Percentiles rank a stretch among this genome's conserved stretches.
phyloP scores from a whole-genome alignment of 2,888 invertebrate genomes.

The Eupsilia transversa region DNA sequence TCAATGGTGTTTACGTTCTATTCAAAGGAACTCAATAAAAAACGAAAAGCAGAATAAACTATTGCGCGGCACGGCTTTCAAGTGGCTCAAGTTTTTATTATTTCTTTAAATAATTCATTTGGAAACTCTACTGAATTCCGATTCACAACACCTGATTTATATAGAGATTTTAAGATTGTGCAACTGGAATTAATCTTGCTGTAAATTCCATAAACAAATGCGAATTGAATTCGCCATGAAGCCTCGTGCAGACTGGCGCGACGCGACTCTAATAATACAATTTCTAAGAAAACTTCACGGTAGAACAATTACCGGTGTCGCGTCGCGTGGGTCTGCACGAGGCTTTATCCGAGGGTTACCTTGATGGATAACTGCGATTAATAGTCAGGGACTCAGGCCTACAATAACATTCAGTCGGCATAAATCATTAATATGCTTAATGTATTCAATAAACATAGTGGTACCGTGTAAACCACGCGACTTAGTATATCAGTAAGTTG shows the following conservation, averaged over 20 bases:
- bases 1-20: constrained; percentile 38
- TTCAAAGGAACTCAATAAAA: constrained; percentile 32
- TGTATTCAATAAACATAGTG: constrained; percentile 72
- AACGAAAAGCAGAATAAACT: constrained; percentile 21
- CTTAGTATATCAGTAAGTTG: constrained; percentile 30
- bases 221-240: constrained; percentile 27
- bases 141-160: constrained; percentile 12
- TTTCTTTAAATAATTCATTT: constrained; percentile 13
- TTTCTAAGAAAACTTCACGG: no score
- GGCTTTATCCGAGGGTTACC: constrained; percentile 46
- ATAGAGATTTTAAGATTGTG: constrained; percentile 28
- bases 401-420: constrained; percentile 56
- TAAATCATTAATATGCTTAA: constrained; percentile 72
- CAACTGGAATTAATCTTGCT: constrained; percentile 39
- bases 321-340: no score
- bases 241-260: no score
- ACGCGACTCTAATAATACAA: no score
- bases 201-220: constrained; percentile 29
- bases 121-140: background rate
- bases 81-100: constrained; percentile 13
- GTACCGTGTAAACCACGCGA: constrained; percentile 58
- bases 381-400: constrained; percentile 33
- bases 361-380: constrained; percentile 58
- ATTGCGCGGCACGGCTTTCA: constrained; percentile 15
- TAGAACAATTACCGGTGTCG: no score